Conservation (phyloP, 2,888 invertebrate species). For the Acrocyrtus sp. region DNA sequence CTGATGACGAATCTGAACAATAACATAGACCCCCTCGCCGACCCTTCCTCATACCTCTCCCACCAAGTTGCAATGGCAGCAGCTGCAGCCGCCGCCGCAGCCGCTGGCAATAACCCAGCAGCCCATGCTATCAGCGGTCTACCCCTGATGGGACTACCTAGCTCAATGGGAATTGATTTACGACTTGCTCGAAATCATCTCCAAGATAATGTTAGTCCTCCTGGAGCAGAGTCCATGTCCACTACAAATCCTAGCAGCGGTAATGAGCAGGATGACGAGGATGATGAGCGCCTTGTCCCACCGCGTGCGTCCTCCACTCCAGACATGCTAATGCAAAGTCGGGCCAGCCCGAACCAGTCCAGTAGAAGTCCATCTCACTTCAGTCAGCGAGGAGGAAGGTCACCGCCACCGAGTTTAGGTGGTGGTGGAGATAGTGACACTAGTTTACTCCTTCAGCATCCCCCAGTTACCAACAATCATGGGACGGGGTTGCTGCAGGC, state of each 20-base stretch:
- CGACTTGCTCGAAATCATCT: conserved; percentile 34
- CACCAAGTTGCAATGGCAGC: conserved; percentile 53
- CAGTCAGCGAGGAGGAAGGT: conserved; percentile 14
- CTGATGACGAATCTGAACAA: conserved; percentile 51
- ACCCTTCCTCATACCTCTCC: conserved; percentile 45
- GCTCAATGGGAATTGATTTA: conserved; percentile 58
- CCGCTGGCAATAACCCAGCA: conserved; percentile 17
- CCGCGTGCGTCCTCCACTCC: conserved; percentile 14
- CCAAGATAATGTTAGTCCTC: conserved; percentile 38
- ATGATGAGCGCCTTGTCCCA: conserved; percentile 14
- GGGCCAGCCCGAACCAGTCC: conserved; percentile 27
- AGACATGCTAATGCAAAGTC: conserved; percentile 21
- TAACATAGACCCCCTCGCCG: conserved; percentile 47
- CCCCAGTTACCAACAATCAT: conserved; percentile 22
- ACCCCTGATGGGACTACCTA: conserved; percentile 46
- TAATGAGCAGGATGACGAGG: conserved; percentile 30
- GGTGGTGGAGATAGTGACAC: neutral
- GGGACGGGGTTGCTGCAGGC: conserved; percentile 26
- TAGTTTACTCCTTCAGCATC: conserved; percentile 22
- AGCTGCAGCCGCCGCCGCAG: conserved; percentile 39
- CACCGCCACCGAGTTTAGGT: neutral
- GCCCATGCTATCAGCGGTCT: conserved; percentile 38
- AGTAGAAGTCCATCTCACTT: conserved; percentile 32
- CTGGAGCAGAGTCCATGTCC: conserved; percentile 31
- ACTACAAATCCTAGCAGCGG: conserved; percentile 9